Percentiles rank a stretch among this genome's conserved stretches.
These are phyloP conservation scores for Drosophila gunungcola DNA, from an alignment of 1,140 invertebrate genomes.

Conservation along the genomic window DNA sequence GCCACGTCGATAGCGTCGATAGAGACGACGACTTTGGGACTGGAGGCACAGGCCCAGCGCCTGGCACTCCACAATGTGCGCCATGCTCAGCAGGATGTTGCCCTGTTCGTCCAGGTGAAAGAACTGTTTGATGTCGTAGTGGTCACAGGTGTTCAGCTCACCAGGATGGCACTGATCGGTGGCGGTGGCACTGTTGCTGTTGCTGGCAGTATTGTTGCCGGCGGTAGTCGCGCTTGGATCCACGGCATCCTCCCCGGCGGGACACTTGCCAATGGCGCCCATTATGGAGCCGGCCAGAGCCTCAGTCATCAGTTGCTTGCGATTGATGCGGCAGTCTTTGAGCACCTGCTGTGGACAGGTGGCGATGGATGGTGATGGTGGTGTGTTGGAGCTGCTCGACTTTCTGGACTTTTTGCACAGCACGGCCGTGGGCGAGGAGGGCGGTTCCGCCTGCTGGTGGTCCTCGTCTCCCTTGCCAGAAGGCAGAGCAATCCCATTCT, in stretches of 20 bases:
- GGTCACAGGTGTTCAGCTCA: slow-evolving; percentile 74
- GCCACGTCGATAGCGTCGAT: slow-evolving; percentile 69
- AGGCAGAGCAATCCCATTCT: slow-evolving; percentile 61
- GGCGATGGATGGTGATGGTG: background rate
- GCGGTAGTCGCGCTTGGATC: slow-evolving; percentile 13
- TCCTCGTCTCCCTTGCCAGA: background rate
- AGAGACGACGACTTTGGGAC: slow-evolving; percentile 64
- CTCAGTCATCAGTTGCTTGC: slow-evolving; percentile 81
- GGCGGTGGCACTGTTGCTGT: too few relatives aligned
- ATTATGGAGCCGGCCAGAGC: slow-evolving; percentile 78
- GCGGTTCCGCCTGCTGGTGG: background rate
- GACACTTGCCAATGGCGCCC: slow-evolving; percentile 79
- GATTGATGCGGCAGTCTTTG: slow-evolving; percentile 81
- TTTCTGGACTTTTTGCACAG: slow-evolving; percentile 55
- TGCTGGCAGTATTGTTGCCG: too few relatives aligned
- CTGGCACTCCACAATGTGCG: slow-evolving; percentile 74
- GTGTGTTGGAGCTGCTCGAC: slow-evolving; percentile 50
- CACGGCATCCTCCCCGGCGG: slow-evolving; percentile 33
- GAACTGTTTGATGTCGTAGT: slow-evolving; percentile 83
- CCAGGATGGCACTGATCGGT: slow-evolving; percentile 66
- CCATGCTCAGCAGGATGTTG: slow-evolving; percentile 80
- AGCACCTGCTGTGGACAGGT: slow-evolving; percentile 72
- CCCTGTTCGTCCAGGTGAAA: slow-evolving; percentile 82
- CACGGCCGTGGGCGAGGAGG: slow-evolving; percentile 10
- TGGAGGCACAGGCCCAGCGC: slow-evolving; percentile 63